Evolutionary conservation across 1,140 invertebrate species (phyloP), one percentile per base, ranked within the genome.

Genomic region (Paracyclopina nana): DNA sequence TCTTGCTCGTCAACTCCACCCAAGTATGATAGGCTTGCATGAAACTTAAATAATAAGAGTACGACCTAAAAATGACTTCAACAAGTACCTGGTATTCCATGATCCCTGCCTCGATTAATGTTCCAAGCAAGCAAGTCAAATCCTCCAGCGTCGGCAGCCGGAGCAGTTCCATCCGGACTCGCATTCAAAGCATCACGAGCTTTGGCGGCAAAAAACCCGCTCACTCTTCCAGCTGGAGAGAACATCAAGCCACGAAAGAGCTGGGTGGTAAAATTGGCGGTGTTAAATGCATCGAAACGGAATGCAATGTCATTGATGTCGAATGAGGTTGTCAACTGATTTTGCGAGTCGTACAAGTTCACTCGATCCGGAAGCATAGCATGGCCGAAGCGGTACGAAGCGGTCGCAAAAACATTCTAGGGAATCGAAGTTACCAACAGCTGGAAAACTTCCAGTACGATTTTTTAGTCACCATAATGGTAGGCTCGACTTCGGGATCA

Each of bases 361-460:
- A 38, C 34, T 8, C 20, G 34, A 38, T 38, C 34, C 34, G 34
- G 34, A 38, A 38, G 14, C 34, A 38, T 38, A 20, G 34, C 34
- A 38, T 38, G 34, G 14, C 34, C 34, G 20, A 38, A 38, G 5
- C 34, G 2, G 20, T 16, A 38, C 4, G 34, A 38, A 3, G 34
- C 34, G 2, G 34, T 38, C n/a, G 34, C 34, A 38, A 38, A 38
- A n/a, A 38, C 34, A 38, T 38, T 38, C 34, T n/a, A n/a, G n/a
- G n/a, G n/a, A n/a, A n/a, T n/a, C n/a, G n/a, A n/a, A n/a, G n/a
- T n/a, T n/a, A n/a, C n/a, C n/a, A n/a, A n/a, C n/a, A n/a, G n/a
- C n/a, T n/a, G n/a, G n/a, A n/a, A n/a, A n/a, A n/a, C n/a, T n/a
- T n/a, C n/a, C n/a, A n/a, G n/a, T n/a, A n/a, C n/a, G n/a, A n/a